These are phyloP conservation scores for Crocidura indochinensis DNA, from an alignment of 2,797 vertebrate genomes.

Conservation along the genomic window DNA sequence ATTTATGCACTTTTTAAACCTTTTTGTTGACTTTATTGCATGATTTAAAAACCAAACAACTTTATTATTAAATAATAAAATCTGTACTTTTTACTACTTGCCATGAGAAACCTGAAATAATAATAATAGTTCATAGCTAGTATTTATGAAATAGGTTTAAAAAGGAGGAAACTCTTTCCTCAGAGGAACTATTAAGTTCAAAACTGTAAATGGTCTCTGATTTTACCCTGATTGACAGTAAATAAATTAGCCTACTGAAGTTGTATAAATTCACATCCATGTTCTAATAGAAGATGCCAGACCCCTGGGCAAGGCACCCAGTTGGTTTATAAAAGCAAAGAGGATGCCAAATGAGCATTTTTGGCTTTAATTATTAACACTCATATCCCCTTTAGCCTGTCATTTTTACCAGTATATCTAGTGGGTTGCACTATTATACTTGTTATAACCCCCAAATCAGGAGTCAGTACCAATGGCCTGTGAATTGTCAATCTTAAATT, in stretches of 20 bases:
- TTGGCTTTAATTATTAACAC: background rate
- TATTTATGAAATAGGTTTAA: background rate
- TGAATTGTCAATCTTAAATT: background rate
- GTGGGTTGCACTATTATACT: background rate
- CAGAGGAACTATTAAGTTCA: background rate
- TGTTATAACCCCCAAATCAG: background rate
- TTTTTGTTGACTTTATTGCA: background rate
- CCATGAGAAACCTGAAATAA: background rate
- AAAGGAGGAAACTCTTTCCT: background rate
- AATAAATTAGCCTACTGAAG: background rate
- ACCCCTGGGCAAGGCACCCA: background rate
- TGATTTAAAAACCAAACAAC: background rate
- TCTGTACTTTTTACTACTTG: background rate
- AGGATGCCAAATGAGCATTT: background rate
- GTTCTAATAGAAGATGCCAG: background rate
- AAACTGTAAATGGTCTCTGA: background rate
- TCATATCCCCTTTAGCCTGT: background rate
- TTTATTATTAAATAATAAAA: background rate
- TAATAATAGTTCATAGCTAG: background rate
- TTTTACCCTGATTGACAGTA: background rate
- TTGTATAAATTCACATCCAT: background rate
- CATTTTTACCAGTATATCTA: background rate
- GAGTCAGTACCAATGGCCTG: background rate
- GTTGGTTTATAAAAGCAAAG: background rate
- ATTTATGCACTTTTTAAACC: background rate